phyloP scores from a whole-genome alignment of 2,797 vertebrate genomes.

The Pampus argenteus region DNA sequence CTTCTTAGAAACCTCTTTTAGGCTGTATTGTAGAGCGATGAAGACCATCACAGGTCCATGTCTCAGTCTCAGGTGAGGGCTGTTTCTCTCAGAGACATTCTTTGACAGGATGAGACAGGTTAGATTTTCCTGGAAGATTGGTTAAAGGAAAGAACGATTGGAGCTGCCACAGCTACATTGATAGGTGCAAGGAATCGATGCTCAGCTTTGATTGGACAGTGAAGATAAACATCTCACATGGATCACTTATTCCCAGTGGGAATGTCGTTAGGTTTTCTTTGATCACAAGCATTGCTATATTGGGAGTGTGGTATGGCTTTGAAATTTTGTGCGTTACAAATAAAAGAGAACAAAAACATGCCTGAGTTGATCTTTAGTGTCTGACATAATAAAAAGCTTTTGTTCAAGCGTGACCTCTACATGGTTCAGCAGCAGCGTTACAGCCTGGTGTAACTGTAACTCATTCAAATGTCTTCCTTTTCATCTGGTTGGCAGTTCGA shows the following conservation, averaged over 20 bases:
- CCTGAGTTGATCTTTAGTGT: neutral
- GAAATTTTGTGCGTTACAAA: conserved; percentile 13
- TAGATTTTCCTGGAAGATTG: conserved; percentile 54
- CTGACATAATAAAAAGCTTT: conserved; percentile 5
- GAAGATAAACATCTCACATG: conserved; percentile 68
- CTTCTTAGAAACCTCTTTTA: conserved; percentile 30
- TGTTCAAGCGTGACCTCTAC: neutral
- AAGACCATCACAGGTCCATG: conserved; percentile 27
- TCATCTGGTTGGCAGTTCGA: neutral
- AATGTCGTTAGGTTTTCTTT: conserved; percentile 24
- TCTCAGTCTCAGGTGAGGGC: conserved; percentile 37
- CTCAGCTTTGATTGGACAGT: conserved; percentile 68
- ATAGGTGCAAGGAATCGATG: conserved; percentile 64
- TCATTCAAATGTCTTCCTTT: conserved; percentile 23
- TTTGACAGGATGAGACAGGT: conserved; percentile 57
- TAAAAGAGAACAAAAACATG: too few species aligned
- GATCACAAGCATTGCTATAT: neutral
- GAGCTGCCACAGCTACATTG: conserved; percentile 65
- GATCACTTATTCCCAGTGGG: conserved; percentile 52
- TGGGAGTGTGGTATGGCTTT: conserved; percentile 1
- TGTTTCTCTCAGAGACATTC: conserved; percentile 34
- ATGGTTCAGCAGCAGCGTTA: neutral
- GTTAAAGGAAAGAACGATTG: conserved; percentile 54
- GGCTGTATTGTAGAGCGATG: conserved; percentile 17
- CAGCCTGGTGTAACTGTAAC: neutral